phyloP scores from a whole-genome alignment of 2,888 invertebrate species.

The Acrobasis consociella region DNA sequence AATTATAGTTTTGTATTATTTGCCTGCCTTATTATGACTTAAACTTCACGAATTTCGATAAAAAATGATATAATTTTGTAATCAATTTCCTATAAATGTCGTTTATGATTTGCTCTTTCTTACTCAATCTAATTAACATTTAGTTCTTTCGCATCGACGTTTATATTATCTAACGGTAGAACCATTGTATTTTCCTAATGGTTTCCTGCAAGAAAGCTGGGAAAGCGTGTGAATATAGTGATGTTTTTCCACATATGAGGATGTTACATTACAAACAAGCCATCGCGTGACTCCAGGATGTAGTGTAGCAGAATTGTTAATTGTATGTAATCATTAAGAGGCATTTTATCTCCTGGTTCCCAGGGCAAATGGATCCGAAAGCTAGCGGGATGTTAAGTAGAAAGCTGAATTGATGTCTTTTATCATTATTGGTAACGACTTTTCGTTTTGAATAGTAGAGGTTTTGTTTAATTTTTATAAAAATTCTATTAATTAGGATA shows the following conservation, averaged over 20 bases:
- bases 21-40: no score
- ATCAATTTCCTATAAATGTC: no score
- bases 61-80: no score
- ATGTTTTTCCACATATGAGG: constrained; percentile 18
- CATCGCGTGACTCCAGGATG: constrained; percentile 18
- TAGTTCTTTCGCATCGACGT: background rate
- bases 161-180: background rate
- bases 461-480: no score
- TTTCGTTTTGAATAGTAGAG: background rate
- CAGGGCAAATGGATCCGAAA: constrained; percentile 12
- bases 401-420: constrained; percentile 11
- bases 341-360: constrained; percentile 15
- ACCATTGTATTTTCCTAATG: constrained; percentile 9
- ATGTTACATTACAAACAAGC: constrained; percentile 7
- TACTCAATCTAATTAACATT: background rate
- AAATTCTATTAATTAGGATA: no score
- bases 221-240: constrained; percentile 36
- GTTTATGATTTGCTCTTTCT: no score
- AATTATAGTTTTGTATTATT: no score
- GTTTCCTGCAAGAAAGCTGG: constrained; percentile 30
- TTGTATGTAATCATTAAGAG: constrained; percentile 22
- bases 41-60: no score
- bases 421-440: background rate
- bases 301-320: constrained; percentile 11
- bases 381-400: constrained; percentile 2